A percentile compares a stretch with the other conserved stretches of the same genome.
phyloP scores from a whole-genome alignment of 1,140 invertebrate species.

The Thaumetopoea pityocampa region DNA sequence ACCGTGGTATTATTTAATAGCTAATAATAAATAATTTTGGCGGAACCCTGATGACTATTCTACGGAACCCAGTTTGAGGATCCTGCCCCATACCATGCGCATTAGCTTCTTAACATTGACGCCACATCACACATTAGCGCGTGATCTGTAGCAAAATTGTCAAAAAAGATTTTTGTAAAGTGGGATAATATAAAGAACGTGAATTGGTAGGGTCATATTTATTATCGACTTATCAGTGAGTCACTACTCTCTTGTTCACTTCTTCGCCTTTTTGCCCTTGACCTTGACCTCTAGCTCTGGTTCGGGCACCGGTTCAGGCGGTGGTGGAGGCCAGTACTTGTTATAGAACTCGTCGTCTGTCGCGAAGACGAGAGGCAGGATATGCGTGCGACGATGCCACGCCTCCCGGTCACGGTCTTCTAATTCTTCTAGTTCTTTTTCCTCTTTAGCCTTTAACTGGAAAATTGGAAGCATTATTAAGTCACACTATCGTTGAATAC shows the following conservation, averaged over 20 bases:
- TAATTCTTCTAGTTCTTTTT: conserved; percentile 32
- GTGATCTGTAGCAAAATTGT: too few relatives aligned
- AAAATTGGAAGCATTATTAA: conserved; percentile 5
- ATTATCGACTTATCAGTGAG: not conserved
- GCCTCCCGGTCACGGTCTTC: conserved; percentile 34
- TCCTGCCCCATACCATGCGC: too few relatives aligned
- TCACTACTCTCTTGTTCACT: conserved; percentile 7
- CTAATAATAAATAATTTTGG: too few relatives aligned
- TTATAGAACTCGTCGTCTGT: conserved; percentile 42
- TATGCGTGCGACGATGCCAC: conserved; percentile 36
- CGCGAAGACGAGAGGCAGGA: conserved; percentile 44
- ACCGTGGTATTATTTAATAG: too few relatives aligned
- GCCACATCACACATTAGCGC: too few relatives aligned
- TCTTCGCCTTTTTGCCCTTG: conserved; percentile 38
- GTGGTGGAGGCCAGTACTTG: conserved; percentile 36
- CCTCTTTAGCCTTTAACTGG: conserved; percentile 40
- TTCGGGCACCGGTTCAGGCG: conserved; percentile 32
- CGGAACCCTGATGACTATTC: too few relatives aligned
- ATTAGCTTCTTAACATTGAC: too few relatives aligned
- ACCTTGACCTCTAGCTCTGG: conserved; percentile 22
- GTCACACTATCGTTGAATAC: not conserved
- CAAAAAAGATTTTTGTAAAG: too few relatives aligned
- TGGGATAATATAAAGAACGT: too few relatives aligned
- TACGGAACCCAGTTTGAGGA: too few relatives aligned
- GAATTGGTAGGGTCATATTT: too few relatives aligned